phyloP scores from a whole-genome alignment of 2,888 invertebrate species.

The Harpalus rubripes region DNA sequence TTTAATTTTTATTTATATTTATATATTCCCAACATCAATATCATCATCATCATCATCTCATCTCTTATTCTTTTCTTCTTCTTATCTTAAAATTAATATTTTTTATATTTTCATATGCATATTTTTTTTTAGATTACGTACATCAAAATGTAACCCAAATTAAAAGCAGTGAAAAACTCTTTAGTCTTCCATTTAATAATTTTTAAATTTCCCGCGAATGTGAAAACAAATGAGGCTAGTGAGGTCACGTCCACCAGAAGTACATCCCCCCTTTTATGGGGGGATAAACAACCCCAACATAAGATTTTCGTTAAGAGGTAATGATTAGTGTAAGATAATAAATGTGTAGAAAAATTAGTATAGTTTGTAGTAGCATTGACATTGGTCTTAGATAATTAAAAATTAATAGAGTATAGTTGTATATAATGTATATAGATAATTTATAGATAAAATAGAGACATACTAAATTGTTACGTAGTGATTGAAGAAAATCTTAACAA shows the following conservation, averaged over 20 bases:
- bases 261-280: slow-evolving; percentile 61
- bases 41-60: background rate
- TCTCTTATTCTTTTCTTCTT: background rate
- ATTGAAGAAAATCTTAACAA: too few relatives aligned
- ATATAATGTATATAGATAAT: background rate
- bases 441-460: too few relatives aligned
- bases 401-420: background rate
- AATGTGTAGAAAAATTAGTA: background rate
- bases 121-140: slow-evolving; percentile 49
- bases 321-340: background rate
- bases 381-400: background rate
- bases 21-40: background rate
- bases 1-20: background rate
- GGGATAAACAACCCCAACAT: slow-evolving; percentile 52
- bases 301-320: slow-evolving; percentile 50
- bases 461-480: too few relatives aligned
- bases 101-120: background rate
- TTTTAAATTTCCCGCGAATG: slow-evolving; percentile 22
- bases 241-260: slow-evolving; percentile 48
- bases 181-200: background rate
- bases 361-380: background rate
- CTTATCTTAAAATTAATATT: background rate
- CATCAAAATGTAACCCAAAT: slow-evolving; percentile 34
- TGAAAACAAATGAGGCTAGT: slow-evolving; percentile 55
- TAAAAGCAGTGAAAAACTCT: slow-evolving; percentile 6